These are phyloP conservation scores for Lordiphosa fenestrarum DNA, from an alignment of 2,888 invertebrate genomes.

Conservation along the genomic window DNA sequence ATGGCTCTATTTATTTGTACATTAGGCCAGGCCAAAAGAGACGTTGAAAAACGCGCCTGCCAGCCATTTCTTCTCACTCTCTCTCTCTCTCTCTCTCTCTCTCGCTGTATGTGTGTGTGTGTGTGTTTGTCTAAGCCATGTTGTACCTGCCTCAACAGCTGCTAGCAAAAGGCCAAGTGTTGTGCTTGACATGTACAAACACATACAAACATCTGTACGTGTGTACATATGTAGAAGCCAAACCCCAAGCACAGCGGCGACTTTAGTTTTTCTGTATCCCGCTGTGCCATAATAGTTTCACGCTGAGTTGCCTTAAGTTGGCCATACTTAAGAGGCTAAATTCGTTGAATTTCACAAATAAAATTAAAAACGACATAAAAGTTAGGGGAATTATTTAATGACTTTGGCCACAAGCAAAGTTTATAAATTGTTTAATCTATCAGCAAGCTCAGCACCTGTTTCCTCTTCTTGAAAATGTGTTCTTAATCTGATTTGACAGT, in stretches of 20 bases:
- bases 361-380: too few relatives aligned
- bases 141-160: slow-evolving; percentile 54
- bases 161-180: slow-evolving; percentile 70
- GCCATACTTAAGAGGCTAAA: neutral
- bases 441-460: too few relatives aligned
- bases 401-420: too few relatives aligned
- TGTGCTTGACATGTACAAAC: slow-evolving; percentile 62
- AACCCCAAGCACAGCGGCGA: slow-evolving; percentile 21
- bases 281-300: slow-evolving; percentile 59
- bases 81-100: neutral
- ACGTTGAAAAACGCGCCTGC: slow-evolving; percentile 36
- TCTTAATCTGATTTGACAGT: too few relatives aligned
- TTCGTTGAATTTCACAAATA: slow-evolving; percentile 3
- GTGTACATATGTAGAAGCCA: slow-evolving; percentile 16
- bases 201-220: neutral
- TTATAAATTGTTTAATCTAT: too few relatives aligned
- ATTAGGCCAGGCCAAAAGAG: slow-evolving; percentile 53
- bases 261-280: slow-evolving; percentile 31
- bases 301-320: slow-evolving; percentile 41
- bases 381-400: too few relatives aligned
- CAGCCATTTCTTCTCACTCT: slow-evolving; percentile 14
- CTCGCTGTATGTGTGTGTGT: slow-evolving; percentile 7
- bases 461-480: too few relatives aligned
- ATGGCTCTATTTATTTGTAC: slow-evolving; percentile 70
- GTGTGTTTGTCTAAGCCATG: slow-evolving; percentile 25